phyloP scores from a whole-genome alignment of 2,888 invertebrate genomes.

The Schrankia costaestrigalis region DNA sequence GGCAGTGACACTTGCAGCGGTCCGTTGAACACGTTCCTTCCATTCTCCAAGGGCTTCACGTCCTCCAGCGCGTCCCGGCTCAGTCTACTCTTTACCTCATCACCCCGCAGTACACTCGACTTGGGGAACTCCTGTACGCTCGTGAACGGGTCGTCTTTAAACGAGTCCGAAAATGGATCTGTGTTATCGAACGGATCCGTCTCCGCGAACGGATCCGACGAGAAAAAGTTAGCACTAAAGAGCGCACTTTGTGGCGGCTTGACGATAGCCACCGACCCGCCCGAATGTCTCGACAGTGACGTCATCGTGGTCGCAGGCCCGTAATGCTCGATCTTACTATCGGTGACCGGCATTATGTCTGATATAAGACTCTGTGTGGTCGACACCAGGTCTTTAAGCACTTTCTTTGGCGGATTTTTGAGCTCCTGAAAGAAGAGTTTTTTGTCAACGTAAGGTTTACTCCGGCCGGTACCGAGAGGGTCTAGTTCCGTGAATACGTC shows the following conservation, averaged over 20 bases:
- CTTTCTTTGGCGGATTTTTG: constrained; percentile 96
- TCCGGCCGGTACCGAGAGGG: constrained; percentile 94
- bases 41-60: constrained; percentile 39
- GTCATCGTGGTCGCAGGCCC: constrained; percentile 72
- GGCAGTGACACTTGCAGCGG: constrained; percentile 86
- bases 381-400: constrained; percentile 90
- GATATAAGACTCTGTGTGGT: constrained; percentile 59
- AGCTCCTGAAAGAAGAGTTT: constrained; percentile 98
- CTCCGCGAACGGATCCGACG: constrained; percentile 83
- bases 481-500: constrained; percentile 97
- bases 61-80: constrained; percentile 41
- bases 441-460: constrained; percentile 96
- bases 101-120: constrained; percentile 43
- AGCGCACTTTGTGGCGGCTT: constrained; percentile 47
- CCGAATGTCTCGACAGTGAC: constrained; percentile 71
- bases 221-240: constrained; percentile 62
- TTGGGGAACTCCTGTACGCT: constrained; percentile 66
- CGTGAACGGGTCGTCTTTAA: constrained; percentile 82
- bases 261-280: constrained; percentile 71
- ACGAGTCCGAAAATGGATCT: constrained; percentile 84
- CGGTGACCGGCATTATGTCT: constrained; percentile 56
- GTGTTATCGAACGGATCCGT: constrained; percentile 87
- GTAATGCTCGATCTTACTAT: constrained; percentile 54
- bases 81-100: constrained; percentile 49
- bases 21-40: constrained; percentile 79